Conservation (phyloP, 2,888 invertebrate genomes). For the Acanthosepion esculentum region DNA sequence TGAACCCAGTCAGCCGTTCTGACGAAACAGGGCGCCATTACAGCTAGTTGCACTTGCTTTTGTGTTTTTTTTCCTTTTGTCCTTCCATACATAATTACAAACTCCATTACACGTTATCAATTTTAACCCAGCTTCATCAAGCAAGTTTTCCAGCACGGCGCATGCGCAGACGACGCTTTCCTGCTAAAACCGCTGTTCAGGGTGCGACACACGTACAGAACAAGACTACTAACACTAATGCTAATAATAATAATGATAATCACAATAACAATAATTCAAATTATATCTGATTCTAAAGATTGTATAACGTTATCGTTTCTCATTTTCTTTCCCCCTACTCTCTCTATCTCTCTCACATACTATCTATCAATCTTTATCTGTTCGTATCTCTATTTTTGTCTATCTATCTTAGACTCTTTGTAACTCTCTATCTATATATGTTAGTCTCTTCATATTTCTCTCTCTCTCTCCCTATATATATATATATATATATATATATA, state of each 20-base stretch:
- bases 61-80: background rate
- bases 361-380: no score
- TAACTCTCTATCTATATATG: no score
- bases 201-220: background rate
- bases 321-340: background rate
- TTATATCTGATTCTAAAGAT: background rate
- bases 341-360: background rate
- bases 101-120: conserved; percentile 23
- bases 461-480: no score
- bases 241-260: background rate
- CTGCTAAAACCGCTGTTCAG: background rate
- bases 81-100: conserved; percentile 22
- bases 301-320: background rate
- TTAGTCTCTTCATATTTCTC: no score
- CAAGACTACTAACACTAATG: background rate
- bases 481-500: background rate
- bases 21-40: background rate
- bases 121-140: conserved; percentile 11
- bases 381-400: no score
- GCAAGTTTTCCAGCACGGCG: background rate
- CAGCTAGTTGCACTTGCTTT: background rate
- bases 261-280: background rate
- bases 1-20: background rate
- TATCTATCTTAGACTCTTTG: no score
- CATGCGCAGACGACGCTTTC: background rate